Evolutionary conservation across 2,888 invertebrate species (phyloP).

Genomic region (Cephonodes hylas): DNA sequence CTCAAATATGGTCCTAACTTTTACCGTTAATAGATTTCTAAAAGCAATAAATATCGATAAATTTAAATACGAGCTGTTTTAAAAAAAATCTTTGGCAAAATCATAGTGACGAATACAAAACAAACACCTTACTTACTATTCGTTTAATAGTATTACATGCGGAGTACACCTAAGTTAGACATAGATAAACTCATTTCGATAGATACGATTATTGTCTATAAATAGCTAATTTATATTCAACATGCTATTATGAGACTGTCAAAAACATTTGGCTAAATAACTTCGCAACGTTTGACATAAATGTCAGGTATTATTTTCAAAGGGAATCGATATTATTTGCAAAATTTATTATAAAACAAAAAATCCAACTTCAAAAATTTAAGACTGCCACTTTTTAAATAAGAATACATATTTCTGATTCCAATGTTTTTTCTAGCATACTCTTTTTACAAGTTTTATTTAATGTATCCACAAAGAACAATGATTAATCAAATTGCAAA

Average conservation of each 20-base stretch:
- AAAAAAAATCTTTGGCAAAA: background rate
- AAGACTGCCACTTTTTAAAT: too few relatives aligned
- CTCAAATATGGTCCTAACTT: background rate
- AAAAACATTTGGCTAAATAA: background rate
- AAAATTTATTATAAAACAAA: too few relatives aligned
- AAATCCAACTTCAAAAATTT: too few relatives aligned
- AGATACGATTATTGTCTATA: slow-evolving; percentile 19
- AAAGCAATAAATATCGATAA: background rate
- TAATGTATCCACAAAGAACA: background rate
- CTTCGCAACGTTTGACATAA: background rate
- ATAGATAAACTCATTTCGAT: background rate
- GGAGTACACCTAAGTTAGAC: background rate
- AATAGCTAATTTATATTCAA: background rate
- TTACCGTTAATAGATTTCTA: background rate
- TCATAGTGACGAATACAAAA: background rate
- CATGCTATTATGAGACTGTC: background rate
- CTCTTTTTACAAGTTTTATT: too few relatives aligned
- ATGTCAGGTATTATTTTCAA: background rate
- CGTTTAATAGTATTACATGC: background rate
- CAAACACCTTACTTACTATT: background rate
- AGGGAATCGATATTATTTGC: too few relatives aligned
- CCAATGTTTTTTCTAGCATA: too few relatives aligned
- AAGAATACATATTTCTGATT: too few relatives aligned
- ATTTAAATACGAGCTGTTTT: background rate
- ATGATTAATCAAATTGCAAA: too few relatives aligned